Conservation (phyloP, 2,888 invertebrate species). For the Eudasyphora cyanicolor region DNA sequence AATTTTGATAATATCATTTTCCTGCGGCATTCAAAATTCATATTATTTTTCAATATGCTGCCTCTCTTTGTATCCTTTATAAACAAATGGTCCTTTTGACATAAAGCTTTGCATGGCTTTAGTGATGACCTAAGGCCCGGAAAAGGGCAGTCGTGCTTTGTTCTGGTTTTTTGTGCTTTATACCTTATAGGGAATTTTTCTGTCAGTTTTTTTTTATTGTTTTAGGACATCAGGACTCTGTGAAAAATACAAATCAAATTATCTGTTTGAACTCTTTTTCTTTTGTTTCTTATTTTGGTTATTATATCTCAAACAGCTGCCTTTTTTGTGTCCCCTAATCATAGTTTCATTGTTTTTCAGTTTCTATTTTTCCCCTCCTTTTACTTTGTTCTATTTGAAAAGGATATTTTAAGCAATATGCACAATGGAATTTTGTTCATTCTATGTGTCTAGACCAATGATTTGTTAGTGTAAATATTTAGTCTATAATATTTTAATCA, state of each 20-base stretch:
- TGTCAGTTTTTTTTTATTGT: background rate
- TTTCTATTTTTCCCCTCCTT: background rate
- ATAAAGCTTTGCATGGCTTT: slow-evolving; percentile 64
- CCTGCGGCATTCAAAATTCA: background rate
- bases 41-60: slow-evolving; percentile 29
- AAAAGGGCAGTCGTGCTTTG: background rate
- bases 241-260: background rate
- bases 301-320: too few species aligned
- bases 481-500: background rate
- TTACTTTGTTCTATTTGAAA: background rate
- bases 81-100: slow-evolving; percentile 53
- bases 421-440: background rate
- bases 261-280: background rate
- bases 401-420: background rate
- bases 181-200: background rate
- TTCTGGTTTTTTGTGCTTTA: background rate
- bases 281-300: background rate
- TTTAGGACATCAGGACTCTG: background rate
- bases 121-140: background rate
- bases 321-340: too few species aligned
- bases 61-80: background rate
- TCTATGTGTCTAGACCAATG: background rate
- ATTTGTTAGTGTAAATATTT: background rate
- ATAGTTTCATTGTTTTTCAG: background rate
- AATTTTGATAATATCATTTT: slow-evolving; percentile 9